A percentile compares a stretch with the other conserved stretches of the same genome.
These are phyloP conservation scores for Podargus strigoides DNA, from an alignment of 2,797 vertebrate genomes.

Conservation along the genomic window DNA sequence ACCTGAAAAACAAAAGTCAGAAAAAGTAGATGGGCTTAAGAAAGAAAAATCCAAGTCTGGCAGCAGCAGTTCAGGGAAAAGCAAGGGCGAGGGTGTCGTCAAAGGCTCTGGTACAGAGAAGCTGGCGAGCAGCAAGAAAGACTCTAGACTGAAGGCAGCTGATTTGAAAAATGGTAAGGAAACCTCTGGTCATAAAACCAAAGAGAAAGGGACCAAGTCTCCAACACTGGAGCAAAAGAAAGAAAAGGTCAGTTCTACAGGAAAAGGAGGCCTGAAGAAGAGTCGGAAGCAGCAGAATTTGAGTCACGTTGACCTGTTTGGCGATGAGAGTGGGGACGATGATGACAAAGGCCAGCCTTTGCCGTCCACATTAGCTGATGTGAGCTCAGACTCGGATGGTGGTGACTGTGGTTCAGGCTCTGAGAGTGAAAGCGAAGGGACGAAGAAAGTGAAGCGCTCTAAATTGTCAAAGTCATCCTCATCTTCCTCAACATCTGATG, in stretches of 20 bases:
- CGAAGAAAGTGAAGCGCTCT: conserved; percentile 46
- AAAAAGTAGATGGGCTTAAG: conserved; percentile 64
- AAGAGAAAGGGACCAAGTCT: conserved; percentile 46
- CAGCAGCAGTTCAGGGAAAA: conserved; percentile 64
- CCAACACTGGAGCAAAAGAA: conserved; percentile 40
- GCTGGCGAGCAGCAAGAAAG: conserved; percentile 66
- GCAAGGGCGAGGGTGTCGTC: conserved; percentile 39
- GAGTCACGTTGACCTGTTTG: conserved; percentile 91
- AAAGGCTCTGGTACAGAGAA: background rate
- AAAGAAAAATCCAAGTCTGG: conserved; percentile 65
- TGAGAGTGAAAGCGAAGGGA: conserved; percentile 62
- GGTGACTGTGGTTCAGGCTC: conserved; percentile 66
- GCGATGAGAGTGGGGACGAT: conserved; percentile 91
- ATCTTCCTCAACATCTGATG: conserved; percentile 66
- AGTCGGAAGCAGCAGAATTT: conserved; percentile 72
- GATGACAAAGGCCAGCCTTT: conserved; percentile 1
- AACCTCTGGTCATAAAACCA: background rate
- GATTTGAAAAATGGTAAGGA: conserved; percentile 76
- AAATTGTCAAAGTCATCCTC: conserved; percentile 70
- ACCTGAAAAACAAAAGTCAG: conserved; percentile 66
- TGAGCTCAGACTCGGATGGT: conserved; percentile 65
- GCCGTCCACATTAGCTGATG: background rate
- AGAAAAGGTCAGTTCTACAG: conserved; percentile 53
- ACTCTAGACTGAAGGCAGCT: conserved; percentile 51
- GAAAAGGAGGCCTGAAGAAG: conserved; percentile 26